A percentile compares a stretch with the other conserved stretches of the same genome.
These are phyloP conservation scores for Cerastis rubricosa DNA, from an alignment of 2,888 invertebrate genomes.

Conservation along the genomic window DNA sequence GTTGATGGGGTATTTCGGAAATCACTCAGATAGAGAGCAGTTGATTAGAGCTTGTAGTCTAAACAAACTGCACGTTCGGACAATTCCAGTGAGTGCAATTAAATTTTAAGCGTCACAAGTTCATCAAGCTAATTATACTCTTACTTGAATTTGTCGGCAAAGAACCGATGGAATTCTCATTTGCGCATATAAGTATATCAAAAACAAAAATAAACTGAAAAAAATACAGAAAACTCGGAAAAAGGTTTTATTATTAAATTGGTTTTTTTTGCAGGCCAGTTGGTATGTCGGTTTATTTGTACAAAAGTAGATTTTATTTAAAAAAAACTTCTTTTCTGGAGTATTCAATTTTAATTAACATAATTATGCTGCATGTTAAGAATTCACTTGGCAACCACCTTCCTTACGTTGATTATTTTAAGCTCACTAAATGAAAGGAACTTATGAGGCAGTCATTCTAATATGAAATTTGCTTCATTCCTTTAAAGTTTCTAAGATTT, in stretches of 20 bases:
- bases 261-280: neutral
- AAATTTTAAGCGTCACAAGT: neutral
- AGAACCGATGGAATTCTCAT: neutral
- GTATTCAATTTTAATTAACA: neutral
- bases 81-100: neutral
- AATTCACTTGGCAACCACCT: neutral
- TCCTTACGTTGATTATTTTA: neutral
- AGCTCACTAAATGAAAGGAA: neutral
- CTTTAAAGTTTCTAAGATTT: conserved; percentile 20
- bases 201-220: neutral
- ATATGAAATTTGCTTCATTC: neutral
- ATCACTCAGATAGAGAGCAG: conserved; percentile 22
- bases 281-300: neutral
- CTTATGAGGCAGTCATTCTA: conserved; percentile 12
- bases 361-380: neutral
- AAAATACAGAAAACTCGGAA: neutral
- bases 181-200: neutral
- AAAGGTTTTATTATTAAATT: neutral
- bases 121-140: neutral
- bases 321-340: neutral
- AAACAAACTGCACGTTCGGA: conserved; percentile 14
- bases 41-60: conserved; percentile 42
- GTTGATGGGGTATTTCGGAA: conserved; percentile 6
- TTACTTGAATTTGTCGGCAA: neutral
- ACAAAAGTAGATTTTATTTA: neutral